Percentiles rank a stretch among this genome's conserved stretches.
Conservation (phyloP, 92 coral and sea anemone genomes). For the Palythoa grandis region DNA sequence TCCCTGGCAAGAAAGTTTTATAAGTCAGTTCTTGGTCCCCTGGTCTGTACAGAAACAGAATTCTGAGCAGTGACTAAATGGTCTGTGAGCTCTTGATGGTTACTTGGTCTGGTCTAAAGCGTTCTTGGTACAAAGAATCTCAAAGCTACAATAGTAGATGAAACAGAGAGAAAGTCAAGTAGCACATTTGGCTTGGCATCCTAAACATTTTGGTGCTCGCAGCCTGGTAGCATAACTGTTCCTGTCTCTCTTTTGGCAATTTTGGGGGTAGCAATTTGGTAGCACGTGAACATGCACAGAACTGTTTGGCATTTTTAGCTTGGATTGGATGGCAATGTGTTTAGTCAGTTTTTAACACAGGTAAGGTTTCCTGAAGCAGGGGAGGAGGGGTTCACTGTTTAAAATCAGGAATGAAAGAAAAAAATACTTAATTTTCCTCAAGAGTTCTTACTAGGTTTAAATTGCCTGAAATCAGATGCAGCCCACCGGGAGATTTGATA, state of each 20-base stretch:
- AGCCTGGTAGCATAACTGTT: conserved; percentile 40
- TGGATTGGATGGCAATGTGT: conserved; percentile 41
- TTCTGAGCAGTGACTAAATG: conserved; percentile 46
- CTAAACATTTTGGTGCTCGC: conserved; percentile 42
- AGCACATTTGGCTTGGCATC: conserved; percentile 37
- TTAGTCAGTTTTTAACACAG: conserved; percentile 30
- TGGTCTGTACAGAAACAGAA: conserved; percentile 37
- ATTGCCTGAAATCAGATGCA: too few relatives aligned
- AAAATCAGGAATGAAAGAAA: background rate
- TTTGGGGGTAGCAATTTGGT: conserved; percentile 49
- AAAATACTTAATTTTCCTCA: too few relatives aligned
- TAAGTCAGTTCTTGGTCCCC: conserved; percentile 42
- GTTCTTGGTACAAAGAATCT: conserved; percentile 41
- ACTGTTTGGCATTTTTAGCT: conserved; percentile 49
- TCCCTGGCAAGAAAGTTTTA: conserved; percentile 43
- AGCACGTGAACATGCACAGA: conserved; percentile 32
- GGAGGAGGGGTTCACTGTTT: background rate
- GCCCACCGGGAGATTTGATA: background rate
- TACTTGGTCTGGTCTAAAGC: conserved; percentile 36
- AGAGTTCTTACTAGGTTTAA: too few relatives aligned
- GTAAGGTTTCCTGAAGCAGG: conserved; percentile 34
- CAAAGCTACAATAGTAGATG: conserved; percentile 22
- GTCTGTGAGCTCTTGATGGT: conserved; percentile 30
- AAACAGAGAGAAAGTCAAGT: conserved; percentile 32
- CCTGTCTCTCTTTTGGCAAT: conserved; percentile 45